Evolutionary conservation across 92 coral and sea anemone species (phyloP), one percentile per base, ranked within the genome.

Genomic region (Isaurus tuberculatus): DNA sequence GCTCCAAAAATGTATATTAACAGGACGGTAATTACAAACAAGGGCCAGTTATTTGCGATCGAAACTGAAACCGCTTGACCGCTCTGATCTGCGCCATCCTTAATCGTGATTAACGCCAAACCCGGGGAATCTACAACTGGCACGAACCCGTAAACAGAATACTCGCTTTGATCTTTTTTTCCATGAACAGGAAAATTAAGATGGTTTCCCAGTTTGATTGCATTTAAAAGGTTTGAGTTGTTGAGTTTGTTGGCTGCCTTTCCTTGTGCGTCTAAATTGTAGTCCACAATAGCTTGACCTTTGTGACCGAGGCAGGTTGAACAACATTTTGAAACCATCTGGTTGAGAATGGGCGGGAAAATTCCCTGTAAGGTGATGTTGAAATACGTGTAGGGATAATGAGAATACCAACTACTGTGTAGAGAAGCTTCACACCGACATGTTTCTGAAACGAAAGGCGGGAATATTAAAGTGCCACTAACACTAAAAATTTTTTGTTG

Each of bases 151-250:
- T 92, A 84, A 17, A 80, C 77, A 9, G 89, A 92, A 64, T 86
- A 91, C 72, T 66, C 81, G 44, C 60, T 72, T 70, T 92, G 91
- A 25, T 90, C 92, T 26, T 72, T 42, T 61, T 57, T 83, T 20
- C 98, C 98, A 57, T 85, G 79, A 17, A 95, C 82, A 3, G 97
- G 98, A n/a, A 95, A 95, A 46, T 67, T 81, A 30, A 95, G 55
- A 31, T 89, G 94, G 4, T 94, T 86, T 48, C 90, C 86, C 26
- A 44, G 30, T 26, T 65, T 85, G 27, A 84, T 85, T 46, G 77
- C 53, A 17, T 71, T 34, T 14, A 71, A 30, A 29, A 91, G 84
- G 65, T 80, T 65, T 6, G 82, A 61, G 23, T 67, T 42, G 22
- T 58, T 58, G 10, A 32, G 63, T 32, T 86, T 86, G 69, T 64